Evolutionary conservation across 2,888 invertebrate species (phyloP).

Genomic region (Lepetodrilus schrolli): DNA sequence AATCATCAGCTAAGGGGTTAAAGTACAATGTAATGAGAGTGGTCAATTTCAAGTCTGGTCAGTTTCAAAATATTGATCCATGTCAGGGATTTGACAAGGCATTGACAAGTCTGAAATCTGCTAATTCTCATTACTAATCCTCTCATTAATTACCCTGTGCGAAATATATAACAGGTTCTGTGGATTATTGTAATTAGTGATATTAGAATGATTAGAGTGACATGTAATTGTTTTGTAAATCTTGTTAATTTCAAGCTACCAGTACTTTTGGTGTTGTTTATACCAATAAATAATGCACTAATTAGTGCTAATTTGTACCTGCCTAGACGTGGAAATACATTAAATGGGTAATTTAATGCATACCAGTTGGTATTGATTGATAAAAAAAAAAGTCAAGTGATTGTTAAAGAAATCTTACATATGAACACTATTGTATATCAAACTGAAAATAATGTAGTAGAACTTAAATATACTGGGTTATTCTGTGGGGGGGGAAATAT

Average conservation of each 20-base stretch:
- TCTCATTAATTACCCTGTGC: neutral
- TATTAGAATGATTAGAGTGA: neutral
- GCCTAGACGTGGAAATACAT: too few relatives aligned
- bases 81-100: neutral
- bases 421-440: too few relatives aligned
- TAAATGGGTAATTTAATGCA: too few relatives aligned
- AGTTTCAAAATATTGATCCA: conserved; percentile 12
- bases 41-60: neutral
- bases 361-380: too few relatives aligned
- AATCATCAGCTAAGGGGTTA: too few relatives aligned
- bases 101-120: neutral
- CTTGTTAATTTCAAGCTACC: neutral
- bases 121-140: neutral
- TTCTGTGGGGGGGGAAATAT: too few relatives aligned
- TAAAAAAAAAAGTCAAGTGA: neutral
- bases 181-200: neutral
- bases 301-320: neutral
- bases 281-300: neutral
- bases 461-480: too few relatives aligned
- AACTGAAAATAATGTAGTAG: too few relatives aligned
- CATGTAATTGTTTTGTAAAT: neutral
- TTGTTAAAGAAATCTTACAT: neutral
- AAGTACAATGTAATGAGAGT: neutral
- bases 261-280: neutral
- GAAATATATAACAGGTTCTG: too few relatives aligned